A percentile compares a stretch with the other conserved stretches of the same genome.
These are phyloP conservation scores for Acridotheres tristis DNA, from an alignment of 2,797 vertebrate species.

Conservation along the genomic window DNA sequence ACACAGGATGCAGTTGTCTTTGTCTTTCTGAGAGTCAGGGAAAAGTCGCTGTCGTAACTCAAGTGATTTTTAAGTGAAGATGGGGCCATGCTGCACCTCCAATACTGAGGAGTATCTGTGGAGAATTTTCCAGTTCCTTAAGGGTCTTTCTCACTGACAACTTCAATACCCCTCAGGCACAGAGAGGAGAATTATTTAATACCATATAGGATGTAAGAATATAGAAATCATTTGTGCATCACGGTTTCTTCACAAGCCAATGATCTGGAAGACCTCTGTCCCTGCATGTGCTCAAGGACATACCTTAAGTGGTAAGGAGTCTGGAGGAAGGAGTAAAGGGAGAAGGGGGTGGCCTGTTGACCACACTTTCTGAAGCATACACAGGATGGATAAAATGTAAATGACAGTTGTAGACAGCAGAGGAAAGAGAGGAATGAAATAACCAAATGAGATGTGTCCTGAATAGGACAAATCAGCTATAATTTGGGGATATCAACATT, in stretches of 20 bases:
- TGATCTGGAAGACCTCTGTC: background rate
- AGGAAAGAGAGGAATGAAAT: background rate
- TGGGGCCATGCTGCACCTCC: background rate
- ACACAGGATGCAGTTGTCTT: background rate
- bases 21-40: background rate
- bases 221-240: background rate
- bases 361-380: background rate
- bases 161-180: background rate
- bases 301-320: background rate
- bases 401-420: background rate
- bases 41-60: background rate
- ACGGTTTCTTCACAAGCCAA: background rate
- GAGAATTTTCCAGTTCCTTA: background rate
- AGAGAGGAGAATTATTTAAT: background rate
- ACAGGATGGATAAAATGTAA: background rate
- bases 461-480: background rate
- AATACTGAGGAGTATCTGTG: background rate
- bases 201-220: background rate
- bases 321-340: background rate
- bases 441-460: background rate
- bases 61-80: background rate
- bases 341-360: background rate
- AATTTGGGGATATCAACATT: background rate
- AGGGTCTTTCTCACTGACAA: constrained; percentile 31
- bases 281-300: background rate